Evolutionary conservation across 2,888 invertebrate genomes (phyloP), one percentile per base, ranked within the genome.

Genomic region (Drosophila peninsularis): DNA sequence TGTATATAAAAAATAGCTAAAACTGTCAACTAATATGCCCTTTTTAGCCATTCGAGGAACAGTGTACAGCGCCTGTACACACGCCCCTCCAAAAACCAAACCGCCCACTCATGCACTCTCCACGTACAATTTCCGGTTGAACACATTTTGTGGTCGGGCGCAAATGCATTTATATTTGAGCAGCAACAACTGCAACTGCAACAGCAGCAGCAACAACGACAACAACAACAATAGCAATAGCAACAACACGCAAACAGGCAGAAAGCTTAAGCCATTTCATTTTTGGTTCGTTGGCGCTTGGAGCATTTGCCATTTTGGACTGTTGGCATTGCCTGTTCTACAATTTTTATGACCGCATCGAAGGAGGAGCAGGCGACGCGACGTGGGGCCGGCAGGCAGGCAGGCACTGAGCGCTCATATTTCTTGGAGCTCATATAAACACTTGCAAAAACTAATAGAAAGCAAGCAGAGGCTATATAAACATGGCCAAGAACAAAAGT

Each of bases 41-140:
- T 7, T 11, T 11, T 17, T 11, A 1, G n/a, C 0, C 11, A 36
- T 14, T n/a, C 17, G 11, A n/a, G 24, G 13, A 21, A 36, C 11
- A 53, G 32, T 2, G 53, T 27, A 52, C 39, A 10, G 13, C 34
- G 34, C 27, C 41, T 19, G n/a, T 47, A 60, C 45, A 47, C n/a
- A 36, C 32, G 36, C 60, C 60, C 64, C 50, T 11, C 5, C 11
- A 41, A 50, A 63, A 65, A 47, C 62, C 61, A 58, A 71, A 49
- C 80, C 67, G 71, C 79, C 80, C 71, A 75, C 80, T 75, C 65
- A 68, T 85, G 82, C 73, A 75, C 72, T 73, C 79, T 77, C 77
- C 81, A 82, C 89, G 83, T 88, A 90, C 90, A 90, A 90, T 90
- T 90, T 90, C 90, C 90, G 90, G 88, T 88, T 90, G 81, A 90